phyloP scores from a whole-genome alignment of 2,797 vertebrate genomes.

The Monodelphis domestica region DNA sequence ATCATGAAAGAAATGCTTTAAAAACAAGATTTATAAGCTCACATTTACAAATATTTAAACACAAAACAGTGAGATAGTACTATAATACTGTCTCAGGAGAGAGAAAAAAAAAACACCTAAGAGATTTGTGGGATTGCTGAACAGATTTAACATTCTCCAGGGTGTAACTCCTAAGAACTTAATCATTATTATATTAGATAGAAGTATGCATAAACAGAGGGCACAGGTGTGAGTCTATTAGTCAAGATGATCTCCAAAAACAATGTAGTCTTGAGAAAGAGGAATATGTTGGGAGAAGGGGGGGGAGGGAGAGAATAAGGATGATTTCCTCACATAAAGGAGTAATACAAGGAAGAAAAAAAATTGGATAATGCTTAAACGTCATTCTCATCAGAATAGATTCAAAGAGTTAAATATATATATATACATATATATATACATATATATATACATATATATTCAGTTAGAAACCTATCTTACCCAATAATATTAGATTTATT shows the following conservation, averaged over 20 bases:
- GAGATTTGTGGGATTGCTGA: neutral
- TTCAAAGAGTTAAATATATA: neutral
- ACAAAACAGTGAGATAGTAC: neutral
- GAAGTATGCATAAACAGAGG: neutral
- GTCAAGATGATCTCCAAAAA: neutral
- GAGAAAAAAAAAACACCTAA: neutral
- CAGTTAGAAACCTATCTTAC: neutral
- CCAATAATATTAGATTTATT: too few relatives aligned
- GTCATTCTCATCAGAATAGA: neutral
- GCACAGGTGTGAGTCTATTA: neutral
- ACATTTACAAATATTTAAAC: neutral
- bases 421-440: too few relatives aligned
- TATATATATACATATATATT: neutral
- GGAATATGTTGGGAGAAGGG: neutral
- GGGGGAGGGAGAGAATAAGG: neutral
- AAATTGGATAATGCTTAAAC: neutral
- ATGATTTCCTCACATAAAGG: neutral
- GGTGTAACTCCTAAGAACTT: neutral
- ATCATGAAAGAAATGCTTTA: neutral
- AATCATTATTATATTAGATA: neutral
- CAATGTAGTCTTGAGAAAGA: too few relatives aligned
- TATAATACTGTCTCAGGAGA: neutral
- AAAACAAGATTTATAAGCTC: neutral
- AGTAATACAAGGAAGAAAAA: neutral
- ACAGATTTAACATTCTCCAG: neutral